Base-by-base conservation (phyloP, 2,888 invertebrate genomes). In the Clitarchus hookeri region DNA sequence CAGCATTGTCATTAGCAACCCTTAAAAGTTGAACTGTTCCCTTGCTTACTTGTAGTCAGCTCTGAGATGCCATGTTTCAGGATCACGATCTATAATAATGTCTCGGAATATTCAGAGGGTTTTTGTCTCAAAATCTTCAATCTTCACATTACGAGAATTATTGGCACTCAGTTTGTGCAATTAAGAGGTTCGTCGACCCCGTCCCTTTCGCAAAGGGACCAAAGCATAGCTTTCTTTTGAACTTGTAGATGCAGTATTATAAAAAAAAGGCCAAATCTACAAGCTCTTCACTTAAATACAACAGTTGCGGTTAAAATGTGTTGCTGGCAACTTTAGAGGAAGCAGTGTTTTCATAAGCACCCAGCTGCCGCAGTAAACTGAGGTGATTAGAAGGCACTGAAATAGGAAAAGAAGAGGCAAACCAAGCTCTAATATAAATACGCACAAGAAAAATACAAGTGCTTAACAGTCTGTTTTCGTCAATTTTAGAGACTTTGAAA, bases 31-130 rank as follows among this genome's bases (percentile, higher is more conserved):
- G 9, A 19, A n/a, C 8, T 12, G 79, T 79, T 0, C 79, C 4
- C n/a, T 79, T 79, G 79, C 79, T 79, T 79, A 8, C 13, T n/a
- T 26, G 13, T n/a, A n/a, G 79, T n/a, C 79, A 6, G 25, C 25
- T 79, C 79, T 79, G 79, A 79, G 79, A 79, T 19, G n/a, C 79
- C 9, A 79, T n/a, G 25, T 79, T 79, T 79, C 79, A 79, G 79
- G 79, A 79, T 13, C 23, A n/a, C 25, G 23, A 79, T 79, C 12
- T 79, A 79, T 12, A 79, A 19, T 19, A 79, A 79, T 77, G 6
- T 77, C 77, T 77, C n/a, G 6, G 77, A 6, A 65, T 65, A 65
- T 65, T 77, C 23, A 77, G 77, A 25, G 36, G 1, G 36, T 36
- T 36, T 36, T 36, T 36, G 36, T 36, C 36, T 3, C 36, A 4